These are phyloP conservation scores for Drosophila lacertosa DNA, from an alignment of 1,140 invertebrate genomes.

Conservation along the genomic window DNA sequence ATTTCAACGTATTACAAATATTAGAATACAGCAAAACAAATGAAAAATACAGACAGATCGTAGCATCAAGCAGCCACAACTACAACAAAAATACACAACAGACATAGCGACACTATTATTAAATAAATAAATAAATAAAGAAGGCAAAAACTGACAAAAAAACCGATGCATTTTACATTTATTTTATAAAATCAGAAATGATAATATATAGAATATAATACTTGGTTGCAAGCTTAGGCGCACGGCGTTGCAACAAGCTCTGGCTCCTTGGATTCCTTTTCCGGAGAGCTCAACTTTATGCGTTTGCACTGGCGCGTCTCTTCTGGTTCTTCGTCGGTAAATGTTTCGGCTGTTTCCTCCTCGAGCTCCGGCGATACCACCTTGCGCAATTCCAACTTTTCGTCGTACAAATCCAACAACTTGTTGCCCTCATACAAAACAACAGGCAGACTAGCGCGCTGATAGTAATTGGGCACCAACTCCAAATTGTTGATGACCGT, in stretches of 20 bases:
- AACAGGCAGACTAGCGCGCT: constrained; percentile 91
- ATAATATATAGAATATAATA: constrained; percentile 1
- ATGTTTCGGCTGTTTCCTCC: constrained; percentile 10
- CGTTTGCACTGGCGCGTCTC: constrained; percentile 52
- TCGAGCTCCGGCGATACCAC: not conserved
- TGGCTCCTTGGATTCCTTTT: constrained; percentile 34
- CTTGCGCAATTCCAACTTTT: constrained; percentile 40
- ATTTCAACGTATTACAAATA: constrained; percentile 77
- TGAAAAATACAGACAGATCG: constrained; percentile 42
- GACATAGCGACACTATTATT: constrained; percentile 77
- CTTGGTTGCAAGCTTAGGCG: constrained; percentile 27
- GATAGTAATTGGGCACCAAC: constrained; percentile 92
- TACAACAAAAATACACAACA: constrained; percentile 67
- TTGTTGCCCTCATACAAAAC: constrained; percentile 86
- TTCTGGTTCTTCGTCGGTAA: constrained; percentile 55
- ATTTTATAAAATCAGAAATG: constrained; percentile 20
- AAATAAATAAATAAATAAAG: constrained; percentile 68
- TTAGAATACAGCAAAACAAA: constrained; percentile 29
- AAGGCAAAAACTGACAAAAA: constrained; percentile 55
- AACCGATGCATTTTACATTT: constrained; percentile 5
- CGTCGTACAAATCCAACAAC: constrained; percentile 69
- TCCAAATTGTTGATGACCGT: constrained; percentile 97
- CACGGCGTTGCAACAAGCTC: constrained; percentile 41
- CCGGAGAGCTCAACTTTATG: constrained; percentile 41
- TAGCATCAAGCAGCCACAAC: constrained; percentile 50